A percentile compares a stretch with the other conserved stretches of the same genome.
Evolutionary conservation across 2,888 invertebrate species (phyloP).

Genomic region (Rambutsinella grinnellia): DNA sequence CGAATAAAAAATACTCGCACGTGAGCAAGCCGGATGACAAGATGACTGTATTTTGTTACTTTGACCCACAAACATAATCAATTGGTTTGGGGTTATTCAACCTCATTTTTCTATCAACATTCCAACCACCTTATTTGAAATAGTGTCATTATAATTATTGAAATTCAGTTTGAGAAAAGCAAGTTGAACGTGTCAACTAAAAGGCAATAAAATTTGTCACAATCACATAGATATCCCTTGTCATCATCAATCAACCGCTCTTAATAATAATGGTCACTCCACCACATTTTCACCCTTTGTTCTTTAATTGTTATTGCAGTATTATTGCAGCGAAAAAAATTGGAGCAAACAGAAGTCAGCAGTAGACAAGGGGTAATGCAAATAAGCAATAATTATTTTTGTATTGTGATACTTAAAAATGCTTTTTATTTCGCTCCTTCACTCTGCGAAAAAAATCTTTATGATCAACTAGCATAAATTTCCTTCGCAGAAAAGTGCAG

Average conservation of each 20-base stretch:
- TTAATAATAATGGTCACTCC: conserved; percentile 23
- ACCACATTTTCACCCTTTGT: background rate
- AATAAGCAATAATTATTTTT: background rate
- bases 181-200: conserved; percentile 24
- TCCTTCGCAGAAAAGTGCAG: conserved; percentile 21
- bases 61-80: background rate
- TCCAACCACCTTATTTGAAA: background rate
- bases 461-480: conserved; percentile 7
- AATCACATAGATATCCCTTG: conserved; percentile 31
- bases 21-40: background rate
- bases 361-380: too few species aligned
- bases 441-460: too few species aligned
- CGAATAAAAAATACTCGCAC: too few species aligned
- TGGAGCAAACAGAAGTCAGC: background rate
- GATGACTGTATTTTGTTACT: too few species aligned
- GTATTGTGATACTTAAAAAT: background rate
- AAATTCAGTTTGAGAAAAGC: background rate
- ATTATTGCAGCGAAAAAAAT: background rate
- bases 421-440: too few species aligned
- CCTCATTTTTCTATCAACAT: background rate
- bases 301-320: conserved; percentile 13
- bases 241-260: conserved; percentile 30
- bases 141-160: background rate
- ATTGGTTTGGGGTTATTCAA: background rate
- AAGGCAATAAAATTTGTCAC: conserved; percentile 50